Conservation (phyloP, 2,888 invertebrate species). For the Protophormia terraenovae region DNA sequence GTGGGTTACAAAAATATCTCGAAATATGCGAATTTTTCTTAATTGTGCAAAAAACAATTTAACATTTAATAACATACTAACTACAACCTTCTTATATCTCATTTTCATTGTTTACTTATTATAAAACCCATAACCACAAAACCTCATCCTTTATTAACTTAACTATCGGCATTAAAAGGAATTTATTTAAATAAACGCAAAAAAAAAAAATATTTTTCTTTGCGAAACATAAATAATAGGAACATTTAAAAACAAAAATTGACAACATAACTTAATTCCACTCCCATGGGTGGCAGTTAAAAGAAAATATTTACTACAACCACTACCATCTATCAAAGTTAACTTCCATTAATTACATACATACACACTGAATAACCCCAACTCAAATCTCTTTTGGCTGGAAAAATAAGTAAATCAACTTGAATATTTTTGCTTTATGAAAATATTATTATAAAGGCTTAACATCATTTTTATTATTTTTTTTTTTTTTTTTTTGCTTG, state of each 20-base stretch:
- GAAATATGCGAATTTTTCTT: too few relatives aligned
- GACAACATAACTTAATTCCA: not conserved
- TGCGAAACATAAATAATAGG: not conserved
- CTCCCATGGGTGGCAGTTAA: not conserved
- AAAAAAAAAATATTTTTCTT: not conserved
- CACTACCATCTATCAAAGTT: not conserved
- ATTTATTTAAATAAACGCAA: not conserved
- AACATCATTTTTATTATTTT: not conserved
- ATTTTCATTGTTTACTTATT: not conserved
- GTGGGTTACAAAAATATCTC: too few relatives aligned
- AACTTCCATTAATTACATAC: constrained; percentile 5
- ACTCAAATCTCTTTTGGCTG: not conserved
- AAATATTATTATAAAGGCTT: not conserved
- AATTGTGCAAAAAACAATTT: too few relatives aligned
- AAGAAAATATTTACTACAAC: not conserved
- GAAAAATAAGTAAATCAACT: not conserved
- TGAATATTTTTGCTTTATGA: not conserved
- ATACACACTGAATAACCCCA: not conserved
- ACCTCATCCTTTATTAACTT: too few relatives aligned
- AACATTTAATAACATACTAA: too few relatives aligned
- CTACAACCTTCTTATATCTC: too few relatives aligned
- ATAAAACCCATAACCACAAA: not conserved
- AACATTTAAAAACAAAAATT: not conserved
- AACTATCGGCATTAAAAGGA: not conserved
- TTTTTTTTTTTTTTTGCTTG: not conserved